Base-by-base conservation (phyloP, 2,797 vertebrate genomes). In the Telmatherina bonti region DNA sequence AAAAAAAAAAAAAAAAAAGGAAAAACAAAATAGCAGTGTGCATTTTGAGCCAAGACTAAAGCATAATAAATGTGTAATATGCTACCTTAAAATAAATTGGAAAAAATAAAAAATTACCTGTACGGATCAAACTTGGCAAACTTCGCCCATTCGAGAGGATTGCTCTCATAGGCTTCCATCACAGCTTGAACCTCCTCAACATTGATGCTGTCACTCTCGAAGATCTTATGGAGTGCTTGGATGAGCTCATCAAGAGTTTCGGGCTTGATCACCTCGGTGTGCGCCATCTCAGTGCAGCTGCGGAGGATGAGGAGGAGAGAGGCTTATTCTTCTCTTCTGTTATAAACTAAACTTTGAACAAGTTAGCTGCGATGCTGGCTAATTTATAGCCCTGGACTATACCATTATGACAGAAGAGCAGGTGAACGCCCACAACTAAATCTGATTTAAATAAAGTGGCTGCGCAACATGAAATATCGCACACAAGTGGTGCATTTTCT, bases 91-190 rank as follows among this genome's bases (percentile, higher is more conserved):
- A 49, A 11, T 10, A 22, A 18, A 20, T 45, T 10, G 12, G 20
- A 18, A 20, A 38, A 20, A 59, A 7, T 58, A 63, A 49, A 24
- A 51, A 24, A 18, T 91, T 95, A 98, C 97, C 97, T 97, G 95
- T 93, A 97, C 65, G 96, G 92, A 85, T 99, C 97, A 86, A 96
- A 97, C 78, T 94, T 95, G 3, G 97, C 96, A 70, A 90, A 99
- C 29, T 89, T 81, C 74, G 71, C 89, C 97, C 97, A 99, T 33
- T 99, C 97, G 12, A 94, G 88, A 0, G 95, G 95, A 0, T 96
- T 95, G 88, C 96, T 97, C 75, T 96, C 91, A 74, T 99, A 99
- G 1, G 97, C 93, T 82, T 98, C 96, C 96, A 99, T 93, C 29
- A 97, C 85, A 29, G 82, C 78, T 71, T 97, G 96, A 62, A 99